Base-by-base conservation (phyloP, 2,113 vertebrate genomes). In the Pangasianodon hypophthalmus region DNA sequence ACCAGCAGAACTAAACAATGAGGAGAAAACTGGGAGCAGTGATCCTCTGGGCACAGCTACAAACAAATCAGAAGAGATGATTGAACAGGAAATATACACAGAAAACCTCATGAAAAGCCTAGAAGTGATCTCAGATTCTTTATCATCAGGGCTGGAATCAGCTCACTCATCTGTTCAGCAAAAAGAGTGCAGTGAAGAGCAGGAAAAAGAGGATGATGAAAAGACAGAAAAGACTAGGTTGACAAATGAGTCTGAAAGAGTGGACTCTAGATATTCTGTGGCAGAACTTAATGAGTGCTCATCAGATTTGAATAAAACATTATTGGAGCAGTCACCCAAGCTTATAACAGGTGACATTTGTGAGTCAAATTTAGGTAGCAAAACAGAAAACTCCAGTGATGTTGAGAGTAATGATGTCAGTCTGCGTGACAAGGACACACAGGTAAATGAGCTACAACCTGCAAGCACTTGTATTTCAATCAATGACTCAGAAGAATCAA, bases 61-160 rank as follows among this genome's bases (percentile, higher is more conserved):
- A 90, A 93, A 94, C 71, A 95, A 96, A 93, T 89, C 92, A 58
- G 95, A 96, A 54, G 95, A 96, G 9, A 94, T 92, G 88, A 92
- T 87, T 29, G 95, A 95, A 48, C 84, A 94, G 89, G 94, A 94
- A 1, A 24, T 73, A 83, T 97, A 95, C 19, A 50, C 93, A 1
- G 91, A 94, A 64, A 93, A 95, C 0, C 58, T 94, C 29, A 95
- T 94, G 60, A 95, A 96, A 93, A 94, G 92, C 92, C 92, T 97
- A 84, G 95, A 96, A 86, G 92, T 94, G 91, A 96, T 96, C 92
- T 92, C 91, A 0, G 69, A 95, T 82, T 93, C 96, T 0, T 95
- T 84, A 94, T 96, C 92, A 92, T 96, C 86, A 87, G 95, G 92
- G 92, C 88, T 64, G 16, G 92, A 90, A 83, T 89, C 91, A 75